Evolutionary conservation across 92 coral and sea anemone genomes (phyloP).

Genomic region (Pocillopora meandrina): DNA sequence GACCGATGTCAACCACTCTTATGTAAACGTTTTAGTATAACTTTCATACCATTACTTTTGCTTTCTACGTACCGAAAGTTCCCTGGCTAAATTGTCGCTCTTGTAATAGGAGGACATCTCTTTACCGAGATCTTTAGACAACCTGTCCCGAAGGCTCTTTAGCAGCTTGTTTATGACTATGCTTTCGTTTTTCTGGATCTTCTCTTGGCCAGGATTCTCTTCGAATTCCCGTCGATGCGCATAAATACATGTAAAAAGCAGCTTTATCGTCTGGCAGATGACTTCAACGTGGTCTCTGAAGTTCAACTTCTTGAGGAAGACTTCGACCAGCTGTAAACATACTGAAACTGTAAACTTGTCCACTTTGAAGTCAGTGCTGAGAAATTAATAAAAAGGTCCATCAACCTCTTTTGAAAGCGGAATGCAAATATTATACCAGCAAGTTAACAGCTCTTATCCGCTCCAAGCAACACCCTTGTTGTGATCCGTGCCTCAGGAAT

Average conservation of each 20-base stretch:
- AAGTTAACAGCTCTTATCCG: too few species aligned
- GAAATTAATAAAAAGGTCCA: background rate
- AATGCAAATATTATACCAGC: too few species aligned
- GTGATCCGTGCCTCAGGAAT: too few species aligned
- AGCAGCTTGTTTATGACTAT: too few species aligned
- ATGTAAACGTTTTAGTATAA: too few species aligned
- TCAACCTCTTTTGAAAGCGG: too few species aligned
- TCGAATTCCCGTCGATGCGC: background rate
- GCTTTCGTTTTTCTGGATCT: background rate
- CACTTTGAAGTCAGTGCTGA: background rate
- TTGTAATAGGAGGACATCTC: background rate
- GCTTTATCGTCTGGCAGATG: slow-evolving; percentile 1
- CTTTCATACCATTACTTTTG: too few species aligned
- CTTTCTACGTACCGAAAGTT: background rate
- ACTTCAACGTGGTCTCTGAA: background rate
- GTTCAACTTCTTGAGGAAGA: background rate
- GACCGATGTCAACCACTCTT: too few species aligned
- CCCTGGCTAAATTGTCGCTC: background rate
- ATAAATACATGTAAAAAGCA: background rate
- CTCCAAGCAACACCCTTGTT: too few species aligned
- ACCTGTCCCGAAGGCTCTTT: background rate
- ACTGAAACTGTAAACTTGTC: background rate
- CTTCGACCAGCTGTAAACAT: background rate
- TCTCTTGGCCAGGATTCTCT: background rate
- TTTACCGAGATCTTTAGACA: background rate